Evolutionary conservation across 2,113 vertebrate species (phyloP), one percentile per base, ranked within the genome.

Genomic region (Labrus mixtus): DNA sequence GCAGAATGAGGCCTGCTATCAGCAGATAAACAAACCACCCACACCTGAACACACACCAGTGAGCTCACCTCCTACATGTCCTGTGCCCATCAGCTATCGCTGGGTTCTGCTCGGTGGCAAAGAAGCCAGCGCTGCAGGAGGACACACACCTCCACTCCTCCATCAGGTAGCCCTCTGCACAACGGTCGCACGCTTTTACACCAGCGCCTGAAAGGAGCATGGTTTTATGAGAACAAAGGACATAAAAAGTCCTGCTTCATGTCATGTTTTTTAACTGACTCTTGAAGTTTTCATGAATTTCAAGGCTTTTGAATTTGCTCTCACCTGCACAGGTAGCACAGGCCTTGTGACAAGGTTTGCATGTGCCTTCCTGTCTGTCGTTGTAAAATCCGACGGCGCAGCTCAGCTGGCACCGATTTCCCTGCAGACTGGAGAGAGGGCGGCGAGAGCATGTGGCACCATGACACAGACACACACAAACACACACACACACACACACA

Each of bases 251-350:
- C 0, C 20, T 17, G 3, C 4, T 59, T n/a, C 2, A 10, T 7
- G 1, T n/a, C 20, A 20, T 17, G 48, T 9, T 10, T 48, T 73
- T 67, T 13, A 39, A 13, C 2, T 17, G 20, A 53, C 17, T 57
- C 53, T 55, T 51, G 8, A 50, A 13, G 10, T 25, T 56, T 48
- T 67, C 11, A 48, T 6, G 50, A n/a, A 57, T 50, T 53, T 51
- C 12, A 6, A 23, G 56, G 58, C 45, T 51, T 15, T 50, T 71
- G 63, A 51, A 56, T 25, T 6, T 1, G 12, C 22, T 16, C 79
- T 81, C 95, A 99, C 98, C 98, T 93, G 96, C 93, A 93, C 98
- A 99, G 17, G 96, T 94, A 3, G 97, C 95, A 10, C 98, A 99
- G 82, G 95, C 96, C 75, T 90, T 83, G 74, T 98, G 94, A 87